Percentiles rank a stretch among this genome's conserved stretches.
Evolutionary conservation across 2,888 invertebrate species (phyloP).

Genomic region (Drosophila greeni): DNA sequence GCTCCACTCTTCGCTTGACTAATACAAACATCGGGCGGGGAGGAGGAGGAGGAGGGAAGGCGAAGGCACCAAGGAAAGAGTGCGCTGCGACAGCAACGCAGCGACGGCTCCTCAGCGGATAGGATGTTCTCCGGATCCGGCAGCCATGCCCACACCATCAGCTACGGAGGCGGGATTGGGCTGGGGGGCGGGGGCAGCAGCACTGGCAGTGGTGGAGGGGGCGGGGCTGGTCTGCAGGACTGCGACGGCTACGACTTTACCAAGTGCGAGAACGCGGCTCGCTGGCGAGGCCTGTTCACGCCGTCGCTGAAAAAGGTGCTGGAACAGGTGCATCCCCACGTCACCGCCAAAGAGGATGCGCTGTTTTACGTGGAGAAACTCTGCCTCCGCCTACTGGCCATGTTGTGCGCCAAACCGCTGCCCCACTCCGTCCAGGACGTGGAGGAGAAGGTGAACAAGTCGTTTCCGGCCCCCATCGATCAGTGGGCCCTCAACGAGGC

Average conservation of each 20-base stretch:
- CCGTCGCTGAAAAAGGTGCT: slow-evolving; percentile 92
- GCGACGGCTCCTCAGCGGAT: slow-evolving; percentile 19
- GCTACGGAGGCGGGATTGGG: slow-evolving; percentile 33
- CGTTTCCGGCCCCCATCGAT: slow-evolving; percentile 97
- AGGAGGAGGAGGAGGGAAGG: slow-evolving; percentile 34
- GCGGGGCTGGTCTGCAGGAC: slow-evolving; percentile 52
- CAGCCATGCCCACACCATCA: slow-evolving; percentile 33
- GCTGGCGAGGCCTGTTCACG: slow-evolving; percentile 95
- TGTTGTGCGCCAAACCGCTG: slow-evolving; percentile 91
- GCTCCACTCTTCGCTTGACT: slow-evolving; percentile 50
- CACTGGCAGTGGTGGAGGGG: slow-evolving; percentile 46
- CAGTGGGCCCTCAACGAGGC: slow-evolving; percentile 96
- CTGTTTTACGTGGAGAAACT: slow-evolving; percentile 94
- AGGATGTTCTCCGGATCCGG: slow-evolving; percentile 38
- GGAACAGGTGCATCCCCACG: slow-evolving; percentile 92
- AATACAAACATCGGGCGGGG: slow-evolving; percentile 55
- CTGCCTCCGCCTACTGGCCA: slow-evolving; percentile 91
- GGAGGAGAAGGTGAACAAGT: slow-evolving; percentile 93
- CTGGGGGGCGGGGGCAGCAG: slow-evolving; percentile 77
- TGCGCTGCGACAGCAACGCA: slow-evolving; percentile 16
- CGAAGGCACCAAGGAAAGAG: slow-evolving; percentile 40
- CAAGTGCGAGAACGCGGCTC: slow-evolving; percentile 91
- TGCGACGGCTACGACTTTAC: slow-evolving; percentile 85
- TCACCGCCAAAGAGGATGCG: slow-evolving; percentile 92
- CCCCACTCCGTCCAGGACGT: slow-evolving; percentile 93